Evolutionary conservation across 2,113 vertebrate species (phyloP).

Genomic region (Dromiciops gliroides): DNA sequence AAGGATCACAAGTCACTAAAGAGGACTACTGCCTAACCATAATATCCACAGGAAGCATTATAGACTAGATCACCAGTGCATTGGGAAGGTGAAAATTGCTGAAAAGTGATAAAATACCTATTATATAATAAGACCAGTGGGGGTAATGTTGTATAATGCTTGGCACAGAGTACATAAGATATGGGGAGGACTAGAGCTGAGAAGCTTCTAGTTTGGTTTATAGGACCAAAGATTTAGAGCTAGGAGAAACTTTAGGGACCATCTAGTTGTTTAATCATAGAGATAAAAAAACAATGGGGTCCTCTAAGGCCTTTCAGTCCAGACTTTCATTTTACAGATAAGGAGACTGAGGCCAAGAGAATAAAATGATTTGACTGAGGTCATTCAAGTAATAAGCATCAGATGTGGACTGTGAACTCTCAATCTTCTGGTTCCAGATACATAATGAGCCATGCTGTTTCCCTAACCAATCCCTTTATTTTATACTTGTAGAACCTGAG

Average conservation of each 20-base stretch:
- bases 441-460: neutral
- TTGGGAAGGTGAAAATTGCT: neutral
- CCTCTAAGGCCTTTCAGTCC: neutral
- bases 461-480: neutral
- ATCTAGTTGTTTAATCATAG: neutral
- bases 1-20: neutral
- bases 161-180: neutral
- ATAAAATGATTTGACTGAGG: neutral
- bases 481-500: neutral
- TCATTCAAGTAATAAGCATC: neutral
- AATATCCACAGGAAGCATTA: neutral
- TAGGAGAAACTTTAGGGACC: neutral
- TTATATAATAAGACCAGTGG: neutral
- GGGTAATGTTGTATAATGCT: neutral
- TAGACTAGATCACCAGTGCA: neutral
- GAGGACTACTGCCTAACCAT: neutral
- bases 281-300: neutral
- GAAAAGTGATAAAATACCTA: neutral
- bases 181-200: neutral
- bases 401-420: neutral
- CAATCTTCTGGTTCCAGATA: neutral
- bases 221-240: neutral
- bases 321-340: neutral
- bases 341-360: neutral
- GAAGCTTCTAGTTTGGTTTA: neutral